Base-by-base conservation (phyloP, 1,140 invertebrate genomes). In the Arion vulgaris region DNA sequence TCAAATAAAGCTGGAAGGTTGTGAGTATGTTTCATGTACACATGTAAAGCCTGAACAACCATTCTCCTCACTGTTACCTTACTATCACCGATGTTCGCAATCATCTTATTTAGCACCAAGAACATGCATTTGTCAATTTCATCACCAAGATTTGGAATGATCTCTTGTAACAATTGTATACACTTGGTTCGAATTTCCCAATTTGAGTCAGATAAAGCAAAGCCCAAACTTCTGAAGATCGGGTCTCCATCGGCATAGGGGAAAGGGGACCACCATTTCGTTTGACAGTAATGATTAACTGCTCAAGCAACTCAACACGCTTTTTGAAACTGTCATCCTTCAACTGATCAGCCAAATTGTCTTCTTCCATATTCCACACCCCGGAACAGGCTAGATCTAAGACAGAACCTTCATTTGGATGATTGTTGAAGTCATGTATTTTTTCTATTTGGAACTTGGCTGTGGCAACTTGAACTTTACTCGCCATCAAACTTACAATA, bases 121-220 rank as follows among this genome's bases (percentile, higher is more conserved):
- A 85, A 84, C 90, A 92, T 91, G 82, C 90, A 92, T 36, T 82
- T 39, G 81, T 92, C 92, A 36, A 92, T 81, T n/a, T 91, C 89
- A 77, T 89, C 87, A 38, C 88, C 89, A 83, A 92, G 88, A 72
- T 88, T 86, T 4, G 91, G 92, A 41, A 92, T 91, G 11, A 92
- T 84, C 83, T 92, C 90, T 72, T 89, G 86, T 36, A 93, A 88
- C 26, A 93, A 85, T 49, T 91, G 88, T 23, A 91, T 88, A 74
- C 91, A 92, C 86, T 92, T 91, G 49, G 90, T 79, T 32, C 91
- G 81, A 38, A 92, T 90, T 77, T 92, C 90, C 91, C 90, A 91
- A 83, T 90, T 89, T 11, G 85, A 82, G 80, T 92, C 91, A 17
- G 86, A 81, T 23, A 93, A 82, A 23, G 90, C 88, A 38, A 88